phyloP scores from a whole-genome alignment of 1,140 invertebrate genomes.

The Eurosta solidaginis region DNA sequence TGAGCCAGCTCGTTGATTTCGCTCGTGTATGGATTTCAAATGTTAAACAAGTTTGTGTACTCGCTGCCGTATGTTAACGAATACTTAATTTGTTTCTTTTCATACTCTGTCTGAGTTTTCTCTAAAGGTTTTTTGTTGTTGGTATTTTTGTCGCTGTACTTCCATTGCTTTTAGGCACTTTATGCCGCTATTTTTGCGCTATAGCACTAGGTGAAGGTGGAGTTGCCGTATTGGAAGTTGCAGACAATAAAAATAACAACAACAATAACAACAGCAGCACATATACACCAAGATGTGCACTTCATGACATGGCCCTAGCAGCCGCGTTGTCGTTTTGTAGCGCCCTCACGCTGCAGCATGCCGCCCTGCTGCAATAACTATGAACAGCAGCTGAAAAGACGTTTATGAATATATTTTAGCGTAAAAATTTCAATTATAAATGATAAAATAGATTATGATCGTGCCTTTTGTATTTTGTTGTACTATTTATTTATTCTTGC shows the following conservation, averaged over 20 bases:
- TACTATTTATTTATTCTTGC: slow-evolving; percentile 7
- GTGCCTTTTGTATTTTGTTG: slow-evolving; percentile 33
- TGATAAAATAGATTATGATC: slow-evolving; percentile 38
- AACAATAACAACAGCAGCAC: not conserved
- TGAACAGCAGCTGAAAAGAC: not conserved
- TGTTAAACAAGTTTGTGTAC: too few species aligned
- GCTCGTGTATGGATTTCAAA: too few species aligned
- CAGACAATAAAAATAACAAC: too few species aligned
- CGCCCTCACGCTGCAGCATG: not conserved
- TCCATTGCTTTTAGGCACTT: not conserved
- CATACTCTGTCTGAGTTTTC: too few species aligned
- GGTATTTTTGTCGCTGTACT: not conserved
- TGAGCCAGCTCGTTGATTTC: too few species aligned
- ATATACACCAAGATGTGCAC: not conserved
- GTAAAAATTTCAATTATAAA: slow-evolving; percentile 38
- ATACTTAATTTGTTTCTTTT: too few species aligned
- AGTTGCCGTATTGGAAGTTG: not conserved
- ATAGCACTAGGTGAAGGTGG: slow-evolving; percentile 23
- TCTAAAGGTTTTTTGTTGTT: not conserved
- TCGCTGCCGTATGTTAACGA: too few species aligned
- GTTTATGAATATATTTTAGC: slow-evolving; percentile 35
- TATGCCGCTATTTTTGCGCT: not conserved
- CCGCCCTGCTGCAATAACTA: not conserved
- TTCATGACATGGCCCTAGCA: not conserved
- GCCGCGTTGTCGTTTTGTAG: not conserved